phyloP scores from a whole-genome alignment of 2,888 invertebrate species.

The Andrena minutula region DNA sequence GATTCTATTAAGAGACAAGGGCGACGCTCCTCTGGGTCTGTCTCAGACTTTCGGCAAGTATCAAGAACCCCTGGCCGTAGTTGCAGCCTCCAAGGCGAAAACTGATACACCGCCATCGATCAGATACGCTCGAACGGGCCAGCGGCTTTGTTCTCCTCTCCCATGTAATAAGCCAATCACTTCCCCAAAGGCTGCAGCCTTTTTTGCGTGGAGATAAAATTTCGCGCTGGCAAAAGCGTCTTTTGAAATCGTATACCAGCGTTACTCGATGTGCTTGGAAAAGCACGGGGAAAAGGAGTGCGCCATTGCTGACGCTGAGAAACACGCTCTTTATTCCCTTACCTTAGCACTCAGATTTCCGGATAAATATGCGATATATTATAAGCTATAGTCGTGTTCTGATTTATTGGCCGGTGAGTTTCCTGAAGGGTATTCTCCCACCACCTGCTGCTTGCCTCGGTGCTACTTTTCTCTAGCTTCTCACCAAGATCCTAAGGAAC shows the following conservation, averaged over 20 bases:
- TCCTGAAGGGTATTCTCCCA: no score
- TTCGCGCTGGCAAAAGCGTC: neutral
- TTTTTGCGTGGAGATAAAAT: neutral
- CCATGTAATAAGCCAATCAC: neutral
- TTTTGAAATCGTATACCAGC: neutral
- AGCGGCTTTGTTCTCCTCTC: neutral
- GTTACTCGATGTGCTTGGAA: neutral
- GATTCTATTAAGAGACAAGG: conserved; percentile 78
- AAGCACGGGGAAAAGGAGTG: no score
- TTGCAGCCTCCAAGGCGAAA: conserved; percentile 23
- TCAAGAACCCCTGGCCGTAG: conserved; percentile 35
- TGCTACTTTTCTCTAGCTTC: no score
- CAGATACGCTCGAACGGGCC: neutral
- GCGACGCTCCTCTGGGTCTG: conserved; percentile 46
- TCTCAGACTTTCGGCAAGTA: conserved; percentile 59
- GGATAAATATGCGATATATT: no score
- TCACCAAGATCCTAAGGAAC: no score
- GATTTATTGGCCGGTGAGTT: no score
- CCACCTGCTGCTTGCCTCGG: no score
- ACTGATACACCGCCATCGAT: neutral
- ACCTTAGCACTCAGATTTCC: no score
- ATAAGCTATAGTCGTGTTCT: no score
- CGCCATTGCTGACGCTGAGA: no score
- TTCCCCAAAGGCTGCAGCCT: neutral
- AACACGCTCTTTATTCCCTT: no score